Evolutionary conservation across 1,140 invertebrate species (phyloP).

Genomic region (Rhynchophorus ferrugineus): DNA sequence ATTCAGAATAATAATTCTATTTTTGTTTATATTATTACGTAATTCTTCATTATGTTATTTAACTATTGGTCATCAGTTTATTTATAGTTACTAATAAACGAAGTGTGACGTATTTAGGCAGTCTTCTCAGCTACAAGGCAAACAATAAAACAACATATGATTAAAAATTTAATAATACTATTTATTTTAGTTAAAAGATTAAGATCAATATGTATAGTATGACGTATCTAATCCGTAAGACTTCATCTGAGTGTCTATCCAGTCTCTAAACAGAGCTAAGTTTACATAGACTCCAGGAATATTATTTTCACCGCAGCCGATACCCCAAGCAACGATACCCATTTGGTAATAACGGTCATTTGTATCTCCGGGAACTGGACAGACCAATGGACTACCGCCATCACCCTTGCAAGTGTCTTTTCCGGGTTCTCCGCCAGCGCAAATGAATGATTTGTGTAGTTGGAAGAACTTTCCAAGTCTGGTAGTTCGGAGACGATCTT

Average conservation of each 20-base stretch:
- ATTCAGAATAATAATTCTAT: no score
- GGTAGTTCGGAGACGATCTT: conserved; percentile 49
- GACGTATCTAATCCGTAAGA: conserved; percentile 18
- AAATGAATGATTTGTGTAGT: conserved; percentile 63
- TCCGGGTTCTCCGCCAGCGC: conserved; percentile 61
- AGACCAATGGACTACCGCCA: conserved; percentile 50
- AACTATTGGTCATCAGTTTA: no score
- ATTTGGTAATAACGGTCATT: conserved; percentile 41
- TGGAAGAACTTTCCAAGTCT: conserved; percentile 54
- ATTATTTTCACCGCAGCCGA: conserved; percentile 47
- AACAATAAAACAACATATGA: neutral
- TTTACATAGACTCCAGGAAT: conserved; percentile 45
- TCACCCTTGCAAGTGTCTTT: conserved; percentile 61
- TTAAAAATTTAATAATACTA: conserved; percentile 1
- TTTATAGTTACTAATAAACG: no score
- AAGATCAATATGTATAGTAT: conserved; percentile 25
- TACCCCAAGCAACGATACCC: conserved; percentile 47
- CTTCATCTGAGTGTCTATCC: conserved; percentile 35
- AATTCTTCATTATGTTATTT: no score
- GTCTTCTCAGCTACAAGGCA: no score
- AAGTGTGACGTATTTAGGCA: no score
- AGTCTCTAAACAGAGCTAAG: conserved; percentile 31
- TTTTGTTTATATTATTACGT: no score
- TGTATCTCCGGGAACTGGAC: conserved; percentile 37
- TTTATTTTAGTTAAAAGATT: neutral